Percentiles rank a stretch among this genome's conserved stretches.
These are phyloP conservation scores for Mohoua ochrocephala DNA, from an alignment of 2,113 vertebrate genomes.

Conservation along the genomic window DNA sequence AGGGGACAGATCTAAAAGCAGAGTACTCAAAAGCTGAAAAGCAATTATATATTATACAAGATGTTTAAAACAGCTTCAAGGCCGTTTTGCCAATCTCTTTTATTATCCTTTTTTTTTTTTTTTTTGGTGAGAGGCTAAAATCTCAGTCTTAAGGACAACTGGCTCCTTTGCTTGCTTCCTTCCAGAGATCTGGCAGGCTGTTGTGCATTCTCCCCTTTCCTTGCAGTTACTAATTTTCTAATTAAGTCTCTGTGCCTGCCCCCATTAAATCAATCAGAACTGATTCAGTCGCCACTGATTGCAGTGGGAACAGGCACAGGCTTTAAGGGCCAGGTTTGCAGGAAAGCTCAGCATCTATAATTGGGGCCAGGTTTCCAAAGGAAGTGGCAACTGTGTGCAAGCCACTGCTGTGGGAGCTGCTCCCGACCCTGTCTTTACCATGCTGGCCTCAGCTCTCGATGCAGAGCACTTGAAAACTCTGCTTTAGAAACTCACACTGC, in stretches of 20 bases:
- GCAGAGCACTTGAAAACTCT: background rate
- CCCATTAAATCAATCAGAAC: conserved; percentile 39
- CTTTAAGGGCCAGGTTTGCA: background rate
- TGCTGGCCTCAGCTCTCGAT: background rate
- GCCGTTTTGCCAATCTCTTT: background rate
- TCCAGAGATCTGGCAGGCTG: background rate
- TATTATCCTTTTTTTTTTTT: background rate
- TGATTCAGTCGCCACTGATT: background rate
- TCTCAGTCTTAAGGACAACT: background rate
- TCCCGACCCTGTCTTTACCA: background rate
- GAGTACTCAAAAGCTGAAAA: background rate
- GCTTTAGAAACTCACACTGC: background rate
- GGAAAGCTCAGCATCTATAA: background rate
- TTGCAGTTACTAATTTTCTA: conserved; percentile 36
- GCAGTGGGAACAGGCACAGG: background rate
- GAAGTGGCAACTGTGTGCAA: background rate
- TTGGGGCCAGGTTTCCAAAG: background rate
- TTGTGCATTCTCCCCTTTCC: background rate
- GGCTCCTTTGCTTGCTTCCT: background rate
- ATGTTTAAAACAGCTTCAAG: background rate
- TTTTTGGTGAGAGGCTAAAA: background rate
- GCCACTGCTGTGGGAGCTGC: background rate
- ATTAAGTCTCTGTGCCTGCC: conserved; percentile 21
- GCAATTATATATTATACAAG: background rate
- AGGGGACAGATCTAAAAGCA: background rate